phyloP scores from a whole-genome alignment of 2,888 invertebrate genomes.

The Pecten maximus region DNA sequence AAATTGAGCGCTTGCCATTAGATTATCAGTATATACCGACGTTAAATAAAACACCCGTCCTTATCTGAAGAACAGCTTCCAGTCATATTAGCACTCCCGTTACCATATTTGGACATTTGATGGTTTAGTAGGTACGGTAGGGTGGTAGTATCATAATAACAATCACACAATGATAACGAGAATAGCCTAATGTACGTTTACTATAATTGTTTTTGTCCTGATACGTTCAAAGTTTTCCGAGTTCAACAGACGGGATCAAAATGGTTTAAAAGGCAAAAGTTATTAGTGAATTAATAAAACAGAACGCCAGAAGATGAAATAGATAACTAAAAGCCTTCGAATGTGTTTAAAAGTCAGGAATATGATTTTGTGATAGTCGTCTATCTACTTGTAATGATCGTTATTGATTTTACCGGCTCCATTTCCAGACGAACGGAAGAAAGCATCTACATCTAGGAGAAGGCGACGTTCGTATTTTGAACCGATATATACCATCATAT shows the following conservation, averaged over 20 bases:
- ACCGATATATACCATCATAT: neutral
- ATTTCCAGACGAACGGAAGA: neutral
- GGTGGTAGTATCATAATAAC: neutral
- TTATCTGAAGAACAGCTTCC: neutral
- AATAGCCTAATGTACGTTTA: neutral
- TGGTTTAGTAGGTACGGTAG: neutral
- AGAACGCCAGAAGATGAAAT: neutral
- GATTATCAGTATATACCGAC: neutral
- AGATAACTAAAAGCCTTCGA: neutral
- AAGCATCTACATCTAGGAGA: neutral
- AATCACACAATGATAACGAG: neutral
- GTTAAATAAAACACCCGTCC: neutral
- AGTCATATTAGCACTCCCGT: neutral
- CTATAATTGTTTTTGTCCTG: conserved; percentile 1
- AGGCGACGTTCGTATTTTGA: neutral
- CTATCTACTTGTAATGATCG: neutral
- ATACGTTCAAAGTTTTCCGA: neutral
- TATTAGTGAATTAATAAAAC: conserved; percentile 13
- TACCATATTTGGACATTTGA: conserved; percentile 24
- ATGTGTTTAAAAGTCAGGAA: conserved; percentile 30
- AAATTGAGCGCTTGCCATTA: neutral
- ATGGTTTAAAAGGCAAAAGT: conserved; percentile 29
- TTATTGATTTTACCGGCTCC: neutral
- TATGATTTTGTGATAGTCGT: neutral
- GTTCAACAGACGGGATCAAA: neutral